These are phyloP conservation scores for Lagenorhynchus albirostris DNA, from an alignment of 2,113 vertebrate genomes.

Conservation along the genomic window DNA sequence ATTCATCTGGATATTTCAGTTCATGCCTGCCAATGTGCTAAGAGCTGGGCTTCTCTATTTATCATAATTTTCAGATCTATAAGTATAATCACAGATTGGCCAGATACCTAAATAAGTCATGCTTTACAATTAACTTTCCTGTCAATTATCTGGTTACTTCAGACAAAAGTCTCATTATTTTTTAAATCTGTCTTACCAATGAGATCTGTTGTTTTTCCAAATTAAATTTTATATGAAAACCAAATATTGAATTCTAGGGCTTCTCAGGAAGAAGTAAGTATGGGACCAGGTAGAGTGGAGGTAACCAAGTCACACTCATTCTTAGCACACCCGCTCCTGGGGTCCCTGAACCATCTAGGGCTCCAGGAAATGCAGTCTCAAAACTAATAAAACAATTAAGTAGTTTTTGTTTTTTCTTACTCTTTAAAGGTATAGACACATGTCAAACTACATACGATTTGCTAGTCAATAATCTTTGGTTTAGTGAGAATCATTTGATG, in stretches of 20 bases:
- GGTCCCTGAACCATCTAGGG: too few species aligned
- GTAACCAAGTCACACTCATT: neutral
- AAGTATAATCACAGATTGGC: neutral
- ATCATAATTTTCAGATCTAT: neutral
- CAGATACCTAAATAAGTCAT: neutral
- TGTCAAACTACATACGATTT: neutral
- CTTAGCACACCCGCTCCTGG: neutral
- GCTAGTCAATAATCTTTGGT: neutral
- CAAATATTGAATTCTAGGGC: neutral
- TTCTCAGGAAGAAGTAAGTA: neutral
- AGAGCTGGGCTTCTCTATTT: neutral
- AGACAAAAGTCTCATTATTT: neutral
- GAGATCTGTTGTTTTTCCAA: neutral
- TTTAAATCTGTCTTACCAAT: neutral
- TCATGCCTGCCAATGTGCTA: neutral
- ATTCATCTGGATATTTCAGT: neutral
- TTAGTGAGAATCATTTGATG: neutral
- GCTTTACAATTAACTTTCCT: neutral
- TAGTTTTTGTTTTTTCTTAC: neutral
- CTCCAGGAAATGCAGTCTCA: neutral
- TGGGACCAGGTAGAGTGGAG: too few species aligned
- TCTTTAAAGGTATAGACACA: neutral
- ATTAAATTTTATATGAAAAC: neutral
- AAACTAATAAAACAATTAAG: neutral
- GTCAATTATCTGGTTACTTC: neutral